phyloP scores from a whole-genome alignment of 2,113 vertebrate genomes.

The Bufo bufo region DNA sequence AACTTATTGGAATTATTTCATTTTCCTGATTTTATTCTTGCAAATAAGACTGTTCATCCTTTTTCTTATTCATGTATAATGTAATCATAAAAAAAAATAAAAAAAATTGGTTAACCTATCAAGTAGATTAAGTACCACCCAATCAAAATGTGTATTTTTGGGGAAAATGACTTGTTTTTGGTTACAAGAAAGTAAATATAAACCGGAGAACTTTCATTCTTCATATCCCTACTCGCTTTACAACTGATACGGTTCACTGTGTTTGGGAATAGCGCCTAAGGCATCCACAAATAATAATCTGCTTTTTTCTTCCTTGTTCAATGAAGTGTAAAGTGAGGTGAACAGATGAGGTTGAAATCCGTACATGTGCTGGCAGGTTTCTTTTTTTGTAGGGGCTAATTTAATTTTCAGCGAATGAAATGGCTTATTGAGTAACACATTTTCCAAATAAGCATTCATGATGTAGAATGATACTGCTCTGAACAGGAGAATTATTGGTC shows the following conservation, averaged over 20 bases:
- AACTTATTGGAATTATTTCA: neutral
- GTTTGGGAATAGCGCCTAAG: constrained; percentile 38
- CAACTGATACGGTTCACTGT: constrained; percentile 35
- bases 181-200: constrained; percentile 14
- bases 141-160: neutral
- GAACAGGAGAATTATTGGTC: constrained; percentile 49
- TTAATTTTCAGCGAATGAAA: constrained; percentile 41
- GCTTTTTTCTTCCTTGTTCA: constrained; percentile 40
- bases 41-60: neutral
- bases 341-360: constrained; percentile 51
- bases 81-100: constrained; percentile 39
- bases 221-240: neutral
- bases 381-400: constrained; percentile 55
- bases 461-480: constrained; percentile 33
- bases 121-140: neutral
- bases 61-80: neutral
- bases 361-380: constrained; percentile 38
- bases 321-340: constrained; percentile 50
- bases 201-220: neutral
- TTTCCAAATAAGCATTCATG: constrained; percentile 36
- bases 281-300: constrained; percentile 53
- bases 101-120: neutral
- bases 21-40: neutral
- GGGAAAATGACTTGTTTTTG: neutral
- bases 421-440: constrained; percentile 56